These are phyloP conservation scores for Pomacea canaliculata DNA, from an alignment of 2,888 invertebrate genomes.

Conservation along the genomic window DNA sequence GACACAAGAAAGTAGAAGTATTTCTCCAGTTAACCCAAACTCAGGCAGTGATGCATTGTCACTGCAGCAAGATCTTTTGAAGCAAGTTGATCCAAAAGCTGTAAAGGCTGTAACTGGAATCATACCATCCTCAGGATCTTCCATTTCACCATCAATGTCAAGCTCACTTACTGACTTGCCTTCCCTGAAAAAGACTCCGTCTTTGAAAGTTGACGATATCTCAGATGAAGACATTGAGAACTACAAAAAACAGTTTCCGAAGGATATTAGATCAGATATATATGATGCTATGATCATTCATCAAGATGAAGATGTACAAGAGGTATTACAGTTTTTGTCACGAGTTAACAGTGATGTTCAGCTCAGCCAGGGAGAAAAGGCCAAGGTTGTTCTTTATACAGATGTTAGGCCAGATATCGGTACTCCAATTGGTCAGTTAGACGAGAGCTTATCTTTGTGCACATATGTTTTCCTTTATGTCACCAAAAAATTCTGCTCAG, in stretches of 20 bases:
- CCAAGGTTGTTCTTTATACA: slow-evolving; percentile 45
- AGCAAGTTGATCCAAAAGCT: no score
- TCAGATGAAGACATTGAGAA: slow-evolving; percentile 20
- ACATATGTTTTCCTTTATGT: slow-evolving; percentile 57
- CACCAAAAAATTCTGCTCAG: slow-evolving; percentile 46
- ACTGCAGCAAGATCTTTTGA: no score
- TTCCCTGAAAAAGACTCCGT: not conserved
- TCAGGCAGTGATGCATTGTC: no score
- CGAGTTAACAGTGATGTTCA: slow-evolving; percentile 41
- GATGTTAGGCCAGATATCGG: slow-evolving; percentile 33
- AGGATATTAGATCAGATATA: slow-evolving; percentile 39
- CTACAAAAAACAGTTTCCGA: slow-evolving; percentile 37
- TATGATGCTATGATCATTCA: slow-evolving; percentile 54
- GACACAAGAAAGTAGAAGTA: no score
- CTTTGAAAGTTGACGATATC: not conserved
- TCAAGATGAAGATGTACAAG: slow-evolving; percentile 41
- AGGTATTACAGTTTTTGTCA: slow-evolving; percentile 39
- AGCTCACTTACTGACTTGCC: no score
- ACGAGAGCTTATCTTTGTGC: slow-evolving; percentile 43
- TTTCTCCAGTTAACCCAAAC: no score
- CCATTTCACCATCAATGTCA: no score
- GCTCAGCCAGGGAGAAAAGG: slow-evolving; percentile 21
- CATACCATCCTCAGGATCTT: no score
- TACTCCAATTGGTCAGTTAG: slow-evolving; percentile 35
- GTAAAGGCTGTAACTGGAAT: no score